These are phyloP conservation scores for Zelleria hepariella DNA, from an alignment of 2,888 invertebrate genomes.

Conservation along the genomic window DNA sequence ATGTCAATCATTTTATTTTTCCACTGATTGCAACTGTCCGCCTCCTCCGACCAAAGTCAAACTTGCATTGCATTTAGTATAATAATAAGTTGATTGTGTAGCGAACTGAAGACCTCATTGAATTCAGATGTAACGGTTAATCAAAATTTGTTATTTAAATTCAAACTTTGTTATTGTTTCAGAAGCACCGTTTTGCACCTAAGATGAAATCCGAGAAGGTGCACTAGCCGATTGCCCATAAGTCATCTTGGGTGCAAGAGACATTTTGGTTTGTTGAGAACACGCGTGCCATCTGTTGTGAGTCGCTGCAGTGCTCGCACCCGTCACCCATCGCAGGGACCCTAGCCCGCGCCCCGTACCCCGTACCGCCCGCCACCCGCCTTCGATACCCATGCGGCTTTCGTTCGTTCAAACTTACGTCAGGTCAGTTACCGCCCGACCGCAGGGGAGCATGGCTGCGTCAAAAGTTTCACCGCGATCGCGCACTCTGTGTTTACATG, in stretches of 20 bases:
- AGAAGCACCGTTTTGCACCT: neutral
- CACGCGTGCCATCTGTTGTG: constrained; percentile 72
- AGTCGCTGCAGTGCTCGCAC: constrained; percentile 58
- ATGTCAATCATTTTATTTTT: constrained; percentile 53
- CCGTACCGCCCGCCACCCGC: constrained; percentile 24
- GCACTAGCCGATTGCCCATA: neutral
- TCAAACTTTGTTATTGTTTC: neutral
- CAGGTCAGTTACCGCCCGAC: constrained; percentile 73
- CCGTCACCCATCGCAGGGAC: constrained; percentile 54
- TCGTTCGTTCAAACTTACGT: constrained; percentile 72
- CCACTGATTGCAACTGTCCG: constrained; percentile 42
- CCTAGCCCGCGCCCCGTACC: constrained; percentile 39
- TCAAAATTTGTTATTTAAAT: neutral
- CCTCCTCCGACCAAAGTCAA: constrained; percentile 36
- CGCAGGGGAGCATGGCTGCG: constrained; percentile 71
- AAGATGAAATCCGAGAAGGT: neutral
- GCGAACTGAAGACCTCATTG: neutral
- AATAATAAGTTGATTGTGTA: neutral
- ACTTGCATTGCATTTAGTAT: neutral
- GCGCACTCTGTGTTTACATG: constrained; percentile 66
- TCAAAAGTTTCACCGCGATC: constrained; percentile 65
- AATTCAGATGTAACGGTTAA: neutral
- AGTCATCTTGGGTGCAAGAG: neutral
- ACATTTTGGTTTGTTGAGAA: constrained; percentile 24
- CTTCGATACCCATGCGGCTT: constrained; percentile 64